Evolutionary conservation across 2,113 vertebrate species (phyloP), one percentile per base, ranked within the genome.

Genomic region (Plectropomus leopardus): DNA sequence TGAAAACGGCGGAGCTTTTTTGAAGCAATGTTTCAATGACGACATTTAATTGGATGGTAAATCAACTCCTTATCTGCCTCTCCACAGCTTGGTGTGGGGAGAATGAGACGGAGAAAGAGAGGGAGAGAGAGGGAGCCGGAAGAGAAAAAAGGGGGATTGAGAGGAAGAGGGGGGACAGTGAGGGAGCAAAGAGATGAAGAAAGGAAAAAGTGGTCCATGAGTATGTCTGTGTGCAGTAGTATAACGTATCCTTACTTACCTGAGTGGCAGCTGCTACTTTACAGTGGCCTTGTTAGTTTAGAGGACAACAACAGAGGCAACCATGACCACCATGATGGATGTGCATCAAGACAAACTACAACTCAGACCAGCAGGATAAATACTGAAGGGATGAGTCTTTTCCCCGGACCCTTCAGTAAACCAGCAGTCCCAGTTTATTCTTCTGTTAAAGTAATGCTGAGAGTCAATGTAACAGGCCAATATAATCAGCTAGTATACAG

Each of bases 11-110:
- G 94, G 96, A 40, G 95, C 96, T 97, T 97, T 97, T 98, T 98
- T 98, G 96, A 98, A 97, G 98, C 98, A 97, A 98, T 98, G 98
- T 98, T 99, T 99, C 97, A 99, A 97, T 97, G 97, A 98, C 96
- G 95, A 95, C 96, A 97, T 98, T 99, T 99, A 99, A 99, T 99
- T 99, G 97, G 97, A 97, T 96, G 97, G 97, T 98, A 98, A 98
- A 98, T 99, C 98, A 98, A 97, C 97, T 97, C 94, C 97, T 98
- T 98, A 99, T 99, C 98, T 98, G 96, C 95, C 94, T 96, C 96
- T 96, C 93, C 95, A 92, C 98, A 99, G 98, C 98, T 96, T 97
- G 96, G 95, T 96, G 95, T 68, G 64, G 68, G 71, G 78, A 82
- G 63, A 68, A 44, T 21, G 48, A 66, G 77, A 75, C 19, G 24